Base-by-base conservation (phyloP, 2,113 vertebrate genomes). In the Mungos mungo region DNA sequence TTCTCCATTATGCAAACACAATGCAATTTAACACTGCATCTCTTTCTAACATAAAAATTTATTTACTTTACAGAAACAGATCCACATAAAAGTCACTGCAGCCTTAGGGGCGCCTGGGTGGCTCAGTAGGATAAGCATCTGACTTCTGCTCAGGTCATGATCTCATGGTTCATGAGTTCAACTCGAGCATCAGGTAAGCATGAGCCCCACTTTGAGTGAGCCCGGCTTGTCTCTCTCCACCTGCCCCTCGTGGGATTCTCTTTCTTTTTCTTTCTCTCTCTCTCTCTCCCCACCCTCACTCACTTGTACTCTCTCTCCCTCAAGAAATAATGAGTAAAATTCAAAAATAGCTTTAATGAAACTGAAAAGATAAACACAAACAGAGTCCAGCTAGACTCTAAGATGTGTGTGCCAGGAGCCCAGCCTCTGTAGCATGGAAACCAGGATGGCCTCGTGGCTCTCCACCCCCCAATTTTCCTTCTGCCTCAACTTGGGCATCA, bases 41-140 rank as follows among this genome's bases (percentile, higher is more conserved):
- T 88, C 81, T 15, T 96, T 27, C 47, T 92, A 92, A 94, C 0
- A 2, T 94, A 92, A 93, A 87, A 97, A 77, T n/a, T 31, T 5
- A 50, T 76, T 57, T 93, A 72, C 72, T 92, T 90, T 66, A 90
- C 31, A 88, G 23, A 84, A 80, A 31, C n/a, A 90, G 33, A 76
- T 60, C 15, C 50, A 76, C 3, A 57, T 21, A 74, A 80, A 96
- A 82, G 9, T 71, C 63, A 90, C 2, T 54, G 31, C 31, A 77
- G 41, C 76, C 50, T 81, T 95, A 84, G 0, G 74, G 74, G 27
- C 1, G 3, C 27, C 74, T 77, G 74, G 3, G 13, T 77, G 74
- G 41, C 74, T 47, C 41, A 47, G 27, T 18, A 31, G 41, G 14
- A 31, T 47, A 15, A 77, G 41, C 41, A 4, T 76, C 41, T 29